A percentile compares a stretch with the other conserved stretches of the same genome.
Conservation (phyloP, 2,797 vertebrate genomes). For the Lagodon rhomboides region DNA sequence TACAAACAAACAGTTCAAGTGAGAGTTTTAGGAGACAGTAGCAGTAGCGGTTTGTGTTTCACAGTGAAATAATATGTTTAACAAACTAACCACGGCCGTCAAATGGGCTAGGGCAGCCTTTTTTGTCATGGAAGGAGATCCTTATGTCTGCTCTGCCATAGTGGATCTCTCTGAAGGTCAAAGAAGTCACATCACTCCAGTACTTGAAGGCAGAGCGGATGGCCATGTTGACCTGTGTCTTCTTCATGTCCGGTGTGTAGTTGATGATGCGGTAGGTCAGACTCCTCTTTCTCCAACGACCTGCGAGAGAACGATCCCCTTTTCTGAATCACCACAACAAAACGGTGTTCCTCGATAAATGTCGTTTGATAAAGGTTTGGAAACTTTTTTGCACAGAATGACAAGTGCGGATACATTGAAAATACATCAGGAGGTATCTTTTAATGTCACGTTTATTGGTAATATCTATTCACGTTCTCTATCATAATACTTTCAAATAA, state of each 20-base stretch:
- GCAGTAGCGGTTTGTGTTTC: background rate
- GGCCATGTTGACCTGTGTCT: conserved; percentile 76
- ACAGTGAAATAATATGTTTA: background rate
- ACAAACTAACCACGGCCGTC: conserved; percentile 88
- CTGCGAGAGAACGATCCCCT: conserved; percentile 67
- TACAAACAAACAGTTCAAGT: conserved; percentile 1
- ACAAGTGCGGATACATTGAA: background rate
- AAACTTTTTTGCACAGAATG: background rate
- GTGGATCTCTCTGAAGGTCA: conserved; percentile 88
- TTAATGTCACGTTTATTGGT: no score
- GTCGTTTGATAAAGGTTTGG: background rate
- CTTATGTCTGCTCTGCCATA: conserved; percentile 88
- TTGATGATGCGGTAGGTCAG: conserved; percentile 90
- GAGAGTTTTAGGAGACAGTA: background rate
- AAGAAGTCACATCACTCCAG: conserved; percentile 87
- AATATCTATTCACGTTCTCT: no score
- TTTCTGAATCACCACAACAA: background rate
- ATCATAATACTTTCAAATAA: no score
- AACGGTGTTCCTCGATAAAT: background rate
- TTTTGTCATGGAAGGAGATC: conserved; percentile 88
- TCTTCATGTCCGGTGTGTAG: conserved; percentile 87
- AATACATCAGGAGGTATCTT: no score
- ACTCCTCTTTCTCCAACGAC: conserved; percentile 88
- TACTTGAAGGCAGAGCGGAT: conserved; percentile 89
- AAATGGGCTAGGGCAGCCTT: conserved; percentile 85